Evolutionary conservation across 2,113 vertebrate species (phyloP).

Genomic region (Hemibates koningsi): DNA sequence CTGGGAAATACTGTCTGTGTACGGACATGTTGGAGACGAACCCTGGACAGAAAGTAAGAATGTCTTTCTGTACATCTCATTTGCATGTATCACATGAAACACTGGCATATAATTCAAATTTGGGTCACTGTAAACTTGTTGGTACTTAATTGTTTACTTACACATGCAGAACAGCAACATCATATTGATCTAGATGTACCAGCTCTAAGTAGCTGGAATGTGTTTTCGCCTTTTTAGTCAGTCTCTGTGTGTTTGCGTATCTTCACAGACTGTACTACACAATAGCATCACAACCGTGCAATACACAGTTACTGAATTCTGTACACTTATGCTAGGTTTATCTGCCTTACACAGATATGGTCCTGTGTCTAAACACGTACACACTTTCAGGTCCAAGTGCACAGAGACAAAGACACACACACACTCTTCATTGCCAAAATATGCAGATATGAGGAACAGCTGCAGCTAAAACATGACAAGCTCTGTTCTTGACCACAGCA

Average conservation of each 20-base stretch:
- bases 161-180: not conserved
- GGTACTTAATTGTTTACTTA: not conserved
- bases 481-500: not conserved
- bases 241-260: not conserved
- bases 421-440: constrained; percentile 6
- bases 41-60: constrained; percentile 60
- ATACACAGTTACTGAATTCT: not conserved
- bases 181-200: not conserved
- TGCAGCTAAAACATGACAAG: constrained; percentile 1
- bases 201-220: not conserved
- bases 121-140: not conserved
- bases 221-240: not conserved
- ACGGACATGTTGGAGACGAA: constrained; percentile 91
- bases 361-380: not conserved
- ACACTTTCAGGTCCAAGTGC: not conserved
- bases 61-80: not conserved
- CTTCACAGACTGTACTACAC: not conserved
- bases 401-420: not conserved
- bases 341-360: not conserved
- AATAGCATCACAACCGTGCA: not conserved
- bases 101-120: not conserved
- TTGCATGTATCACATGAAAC: not conserved
- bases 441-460: constrained; percentile 20
- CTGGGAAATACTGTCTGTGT: constrained; percentile 90
- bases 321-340: not conserved